A percentile compares a stretch with the other conserved stretches of the same genome.
Conservation (phyloP, 2,888 invertebrate species). For the Bombylius major region DNA sequence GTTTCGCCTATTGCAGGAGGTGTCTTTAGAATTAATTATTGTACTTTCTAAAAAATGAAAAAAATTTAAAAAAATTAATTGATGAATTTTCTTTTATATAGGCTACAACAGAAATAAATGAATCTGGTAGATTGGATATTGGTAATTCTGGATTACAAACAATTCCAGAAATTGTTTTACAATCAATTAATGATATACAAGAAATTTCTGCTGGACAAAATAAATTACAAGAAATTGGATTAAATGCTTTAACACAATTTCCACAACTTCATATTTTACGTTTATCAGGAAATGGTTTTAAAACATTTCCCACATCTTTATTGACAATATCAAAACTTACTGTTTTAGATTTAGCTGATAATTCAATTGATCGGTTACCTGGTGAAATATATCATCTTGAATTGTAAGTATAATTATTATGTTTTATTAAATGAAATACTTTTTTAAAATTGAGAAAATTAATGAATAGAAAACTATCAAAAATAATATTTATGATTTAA, state of each 20-base stretch:
- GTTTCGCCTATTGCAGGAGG: too few relatives aligned
- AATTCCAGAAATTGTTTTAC: slow-evolving; percentile 17
- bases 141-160: slow-evolving; percentile 17
- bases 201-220: slow-evolving; percentile 22
- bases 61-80: too few relatives aligned
- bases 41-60: too few relatives aligned
- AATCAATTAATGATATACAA: slow-evolving; percentile 18
- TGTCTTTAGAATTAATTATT: too few relatives aligned
- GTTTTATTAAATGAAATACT: not conserved
- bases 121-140: slow-evolving; percentile 16
- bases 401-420: slow-evolving; percentile 38
- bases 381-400: slow-evolving; percentile 46
- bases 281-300: slow-evolving; percentile 44
- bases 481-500: not conserved
- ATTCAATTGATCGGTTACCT: slow-evolving; percentile 50
- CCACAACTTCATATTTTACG: slow-evolving; percentile 32
- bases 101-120: slow-evolving; percentile 15
- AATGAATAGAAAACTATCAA: not conserved
- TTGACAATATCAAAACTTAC: slow-evolving; percentile 47
- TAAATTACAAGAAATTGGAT: slow-evolving; percentile 18
- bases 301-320: slow-evolving; percentile 46
- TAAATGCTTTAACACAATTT: slow-evolving; percentile 17
- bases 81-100: slow-evolving; percentile 6
- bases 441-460: not conserved
- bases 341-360: slow-evolving; percentile 55